Percentiles rank a stretch among this genome's conserved stretches.
These are phyloP conservation scores for Myotis davidii DNA, from an alignment of 2,113 vertebrate genomes.

Conservation along the genomic window DNA sequence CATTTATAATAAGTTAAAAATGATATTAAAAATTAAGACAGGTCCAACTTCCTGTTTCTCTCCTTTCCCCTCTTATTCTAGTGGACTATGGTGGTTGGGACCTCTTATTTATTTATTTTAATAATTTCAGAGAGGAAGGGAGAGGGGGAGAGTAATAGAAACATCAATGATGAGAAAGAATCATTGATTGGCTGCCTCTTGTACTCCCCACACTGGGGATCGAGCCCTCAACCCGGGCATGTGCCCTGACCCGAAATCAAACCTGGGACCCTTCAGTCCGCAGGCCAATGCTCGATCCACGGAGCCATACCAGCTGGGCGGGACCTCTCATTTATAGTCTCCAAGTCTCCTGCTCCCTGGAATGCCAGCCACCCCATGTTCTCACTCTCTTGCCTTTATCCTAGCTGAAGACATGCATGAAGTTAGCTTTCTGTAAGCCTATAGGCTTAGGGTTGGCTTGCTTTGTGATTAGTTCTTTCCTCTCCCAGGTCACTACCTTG, in stretches of 20 bases:
- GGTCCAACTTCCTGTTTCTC: neutral
- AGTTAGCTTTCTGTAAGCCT: neutral
- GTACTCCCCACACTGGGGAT: no score
- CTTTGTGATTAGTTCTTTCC: neutral
- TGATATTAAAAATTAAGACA: neutral
- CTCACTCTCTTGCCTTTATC: neutral
- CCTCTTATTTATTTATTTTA: no score
- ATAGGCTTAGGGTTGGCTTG: neutral
- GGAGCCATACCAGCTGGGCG: no score
- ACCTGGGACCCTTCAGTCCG: no score
- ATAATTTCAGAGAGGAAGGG: no score
- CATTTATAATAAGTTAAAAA: neutral
- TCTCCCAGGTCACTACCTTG: slow-evolving; percentile 70
- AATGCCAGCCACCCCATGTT: neutral
- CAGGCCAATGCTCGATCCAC: no score
- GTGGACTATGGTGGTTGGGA: neutral
- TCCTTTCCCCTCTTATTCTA: neutral
- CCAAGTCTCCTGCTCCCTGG: neutral
- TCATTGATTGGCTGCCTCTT: no score
- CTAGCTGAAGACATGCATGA: neutral
- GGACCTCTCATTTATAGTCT: neutral
- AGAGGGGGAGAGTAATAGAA: no score
- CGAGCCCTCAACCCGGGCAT: no score
- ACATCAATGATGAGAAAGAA: no score
- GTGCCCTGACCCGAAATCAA: no score